phyloP scores from a whole-genome alignment of 30 jellyfish, hydroid and myxozoan genomes.

The Turritopsis dohrnii region DNA sequence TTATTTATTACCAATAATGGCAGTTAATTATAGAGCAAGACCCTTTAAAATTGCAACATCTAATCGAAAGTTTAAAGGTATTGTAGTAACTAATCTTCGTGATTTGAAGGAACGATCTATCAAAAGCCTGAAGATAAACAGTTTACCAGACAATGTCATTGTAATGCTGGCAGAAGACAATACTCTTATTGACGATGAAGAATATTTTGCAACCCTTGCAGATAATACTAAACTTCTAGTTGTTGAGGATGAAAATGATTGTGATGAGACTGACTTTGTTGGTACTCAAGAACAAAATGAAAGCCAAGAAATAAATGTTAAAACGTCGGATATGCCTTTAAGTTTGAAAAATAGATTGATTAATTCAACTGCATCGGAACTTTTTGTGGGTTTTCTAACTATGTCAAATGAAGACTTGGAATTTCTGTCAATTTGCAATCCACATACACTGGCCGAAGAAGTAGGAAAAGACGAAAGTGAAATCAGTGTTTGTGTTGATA shows the following conservation, averaged over 20 bases:
- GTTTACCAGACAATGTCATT: not conserved
- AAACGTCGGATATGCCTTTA: not conserved
- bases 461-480: not conserved
- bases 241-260: not conserved
- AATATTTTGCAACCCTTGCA: slow-evolving; percentile 33
- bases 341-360: not conserved
- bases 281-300: slow-evolving; percentile 13
- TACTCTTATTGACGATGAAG: slow-evolving; percentile 35
- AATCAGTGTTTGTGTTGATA: slow-evolving; percentile 5
- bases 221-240: slow-evolving; percentile 32
- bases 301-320: slow-evolving; percentile 23
- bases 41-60: slow-evolving; percentile 30
- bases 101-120: slow-evolving; percentile 24
- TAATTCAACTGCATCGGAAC: not conserved
- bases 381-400: slow-evolving; percentile 8
- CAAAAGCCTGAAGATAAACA: slow-evolving; percentile 4
- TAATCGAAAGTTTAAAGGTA: slow-evolving; percentile 25
- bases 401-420: slow-evolving; percentile 38
- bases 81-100: slow-evolving; percentile 26
- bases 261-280: slow-evolving; percentile 10
- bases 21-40: slow-evolving; percentile 17
- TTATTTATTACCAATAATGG: not conserved
- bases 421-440: not conserved
- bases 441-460: not conserved
- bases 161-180: slow-evolving; percentile 36